Conservation (phyloP, 2,888 invertebrate genomes). For the Panzeria rudis region DNA sequence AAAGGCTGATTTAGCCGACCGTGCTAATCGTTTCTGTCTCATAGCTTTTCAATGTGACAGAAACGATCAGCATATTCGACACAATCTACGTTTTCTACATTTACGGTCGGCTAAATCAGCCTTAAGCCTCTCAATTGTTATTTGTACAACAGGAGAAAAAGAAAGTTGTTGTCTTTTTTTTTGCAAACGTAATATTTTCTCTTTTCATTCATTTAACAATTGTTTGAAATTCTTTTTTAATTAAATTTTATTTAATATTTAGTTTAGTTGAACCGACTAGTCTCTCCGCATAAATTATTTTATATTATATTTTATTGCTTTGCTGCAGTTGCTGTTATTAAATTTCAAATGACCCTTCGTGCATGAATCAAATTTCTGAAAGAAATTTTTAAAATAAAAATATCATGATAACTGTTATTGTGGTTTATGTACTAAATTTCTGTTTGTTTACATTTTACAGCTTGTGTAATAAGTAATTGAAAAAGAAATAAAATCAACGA, state of each 20-base stretch:
- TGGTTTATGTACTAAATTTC: slow-evolving; percentile 25
- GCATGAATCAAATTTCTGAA: slow-evolving; percentile 39
- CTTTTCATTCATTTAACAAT: slow-evolving; percentile 27
- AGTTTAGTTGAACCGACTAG: background rate
- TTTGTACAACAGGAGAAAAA: background rate
- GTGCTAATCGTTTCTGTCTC: too few species aligned
- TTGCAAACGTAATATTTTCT: background rate
- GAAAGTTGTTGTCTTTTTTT: background rate
- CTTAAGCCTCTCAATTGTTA: too few species aligned
- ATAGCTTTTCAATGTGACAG: too few species aligned
- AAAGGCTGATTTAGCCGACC: too few species aligned
- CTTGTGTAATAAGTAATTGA: background rate
- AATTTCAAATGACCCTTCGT: slow-evolving; percentile 51
- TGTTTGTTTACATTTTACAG: background rate
- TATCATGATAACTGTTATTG: slow-evolving; percentile 35
- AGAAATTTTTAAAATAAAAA: slow-evolving; percentile 16
- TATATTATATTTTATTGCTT: background rate
- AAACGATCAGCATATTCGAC: too few species aligned
- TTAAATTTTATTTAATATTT: slow-evolving; percentile 9
- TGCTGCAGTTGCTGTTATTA: slow-evolving; percentile 7
- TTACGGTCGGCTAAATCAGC: too few species aligned
- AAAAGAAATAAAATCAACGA: background rate
- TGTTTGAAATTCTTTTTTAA: slow-evolving; percentile 26
- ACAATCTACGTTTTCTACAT: too few species aligned
- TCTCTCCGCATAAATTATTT: slow-evolving; percentile 2